Percentiles rank a stretch among this genome's conserved stretches.
Evolutionary conservation across 2,113 vertebrate species (phyloP).

Genomic region (Dermatemys mawii): DNA sequence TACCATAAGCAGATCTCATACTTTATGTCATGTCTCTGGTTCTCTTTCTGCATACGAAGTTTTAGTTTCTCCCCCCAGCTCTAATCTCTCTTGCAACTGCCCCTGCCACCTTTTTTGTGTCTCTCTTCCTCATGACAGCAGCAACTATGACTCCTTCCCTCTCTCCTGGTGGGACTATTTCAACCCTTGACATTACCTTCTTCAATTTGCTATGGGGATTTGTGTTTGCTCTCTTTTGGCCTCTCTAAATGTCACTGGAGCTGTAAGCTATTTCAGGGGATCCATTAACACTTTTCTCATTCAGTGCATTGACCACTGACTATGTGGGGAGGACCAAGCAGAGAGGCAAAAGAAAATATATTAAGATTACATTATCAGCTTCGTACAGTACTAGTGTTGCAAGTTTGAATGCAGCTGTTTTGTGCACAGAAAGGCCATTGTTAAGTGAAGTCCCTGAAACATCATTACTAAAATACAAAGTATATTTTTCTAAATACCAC

Average conservation of each 20-base stretch:
- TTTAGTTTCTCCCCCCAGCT: background rate
- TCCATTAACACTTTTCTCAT: background rate
- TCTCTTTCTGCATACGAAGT: background rate
- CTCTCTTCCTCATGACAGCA: background rate
- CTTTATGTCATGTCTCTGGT: background rate
- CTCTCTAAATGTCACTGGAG: background rate
- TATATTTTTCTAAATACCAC: background rate
- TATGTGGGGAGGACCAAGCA: background rate
- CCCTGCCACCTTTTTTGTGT: background rate
- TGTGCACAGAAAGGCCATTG: background rate
- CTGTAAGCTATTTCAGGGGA: background rate
- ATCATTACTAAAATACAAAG: background rate
- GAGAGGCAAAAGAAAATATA: background rate
- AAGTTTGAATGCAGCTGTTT: background rate
- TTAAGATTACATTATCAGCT: background rate
- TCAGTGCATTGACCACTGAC: background rate
- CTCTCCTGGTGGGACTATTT: background rate
- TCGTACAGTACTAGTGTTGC: background rate
- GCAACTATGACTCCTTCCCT: background rate
- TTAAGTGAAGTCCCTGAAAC: background rate
- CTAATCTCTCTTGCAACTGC: background rate
- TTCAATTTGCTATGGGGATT: background rate
- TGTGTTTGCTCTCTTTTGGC: background rate
- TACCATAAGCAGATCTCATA: background rate
- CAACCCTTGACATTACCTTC: background rate